Conservation (phyloP, 2,888 invertebrate species). For the Agrotis exclamationis region DNA sequence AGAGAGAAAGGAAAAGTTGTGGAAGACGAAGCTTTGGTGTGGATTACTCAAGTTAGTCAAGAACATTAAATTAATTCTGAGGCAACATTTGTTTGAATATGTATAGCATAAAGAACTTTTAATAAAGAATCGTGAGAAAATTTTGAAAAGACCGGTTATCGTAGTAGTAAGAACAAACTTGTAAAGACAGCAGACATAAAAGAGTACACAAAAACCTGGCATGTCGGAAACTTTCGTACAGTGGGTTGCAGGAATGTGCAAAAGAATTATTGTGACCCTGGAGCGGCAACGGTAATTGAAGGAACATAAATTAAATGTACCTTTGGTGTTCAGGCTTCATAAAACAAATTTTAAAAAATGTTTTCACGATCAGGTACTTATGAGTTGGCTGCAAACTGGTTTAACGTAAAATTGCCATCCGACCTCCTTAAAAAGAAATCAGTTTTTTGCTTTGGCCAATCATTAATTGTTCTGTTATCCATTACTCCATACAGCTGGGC, state of each 20-base stretch:
- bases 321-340: too few species aligned
- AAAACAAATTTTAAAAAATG: too few species aligned
- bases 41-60: constrained; percentile 20
- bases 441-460: constrained; percentile 16
- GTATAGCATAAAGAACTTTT: neutral
- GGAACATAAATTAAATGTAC: too few species aligned
- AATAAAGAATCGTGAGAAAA: neutral
- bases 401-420: constrained; percentile 3
- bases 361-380: too few species aligned
- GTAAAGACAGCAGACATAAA: too few species aligned
- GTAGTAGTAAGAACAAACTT: too few species aligned
- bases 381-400: neutral
- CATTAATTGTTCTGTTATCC: neutral
- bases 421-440: constrained; percentile 34
- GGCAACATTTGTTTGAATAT: neutral
- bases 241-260: too few species aligned
- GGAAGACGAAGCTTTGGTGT: constrained; percentile 16
- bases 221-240: too few species aligned
- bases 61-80: neutral
- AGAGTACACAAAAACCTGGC: too few species aligned
- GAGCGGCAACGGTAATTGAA: too few species aligned
- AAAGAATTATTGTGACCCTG: too few species aligned
- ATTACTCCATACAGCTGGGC: neutral
- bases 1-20: constrained; percentile 56
- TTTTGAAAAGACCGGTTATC: neutral